Percentiles rank a stretch among this genome's conserved stretches.
phyloP scores from a whole-genome alignment of 2,888 invertebrate species.

The Odiellus spinosus region DNA sequence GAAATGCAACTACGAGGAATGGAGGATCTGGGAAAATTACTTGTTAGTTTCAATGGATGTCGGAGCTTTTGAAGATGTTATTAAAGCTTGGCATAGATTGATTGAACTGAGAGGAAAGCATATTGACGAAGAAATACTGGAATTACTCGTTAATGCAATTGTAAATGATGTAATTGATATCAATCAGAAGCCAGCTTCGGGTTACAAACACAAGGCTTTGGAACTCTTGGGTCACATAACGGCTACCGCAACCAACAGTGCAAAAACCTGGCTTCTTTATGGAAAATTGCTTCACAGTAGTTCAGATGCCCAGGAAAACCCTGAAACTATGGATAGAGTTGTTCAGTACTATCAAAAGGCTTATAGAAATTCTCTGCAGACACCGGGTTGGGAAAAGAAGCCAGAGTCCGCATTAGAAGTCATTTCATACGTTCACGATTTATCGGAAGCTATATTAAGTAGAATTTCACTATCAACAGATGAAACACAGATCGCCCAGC shows the following conservation, averaged over 20 bases:
- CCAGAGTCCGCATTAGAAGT: conserved; percentile 41
- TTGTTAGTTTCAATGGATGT: conserved; percentile 73
- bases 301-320: conserved; percentile 29
- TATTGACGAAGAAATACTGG: conserved; percentile 56
- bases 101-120: conserved; percentile 66
- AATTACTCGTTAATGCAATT: conserved; percentile 53
- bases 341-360: conserved; percentile 61
- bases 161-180: conserved; percentile 45
- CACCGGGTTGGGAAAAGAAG: conserved; percentile 40
- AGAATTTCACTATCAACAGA: not conserved
- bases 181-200: conserved; percentile 28
- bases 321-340: conserved; percentile 35
- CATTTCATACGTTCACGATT: conserved; percentile 40
- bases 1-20: conserved; percentile 72
- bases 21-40: conserved; percentile 93
- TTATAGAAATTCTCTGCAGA: conserved; percentile 50
- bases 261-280: conserved; percentile 65
- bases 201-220: conserved; percentile 39
- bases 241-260: conserved; percentile 40
- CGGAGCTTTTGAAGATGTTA: conserved; percentile 63
- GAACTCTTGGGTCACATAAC: conserved; percentile 59
- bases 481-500: conserved; percentile 1
- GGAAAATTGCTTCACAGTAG: conserved; percentile 40
- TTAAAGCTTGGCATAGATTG: conserved; percentile 66
- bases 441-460: conserved; percentile 34